Conservation (phyloP, 2,797 vertebrate species). For the Scolopax rusticola region DNA sequence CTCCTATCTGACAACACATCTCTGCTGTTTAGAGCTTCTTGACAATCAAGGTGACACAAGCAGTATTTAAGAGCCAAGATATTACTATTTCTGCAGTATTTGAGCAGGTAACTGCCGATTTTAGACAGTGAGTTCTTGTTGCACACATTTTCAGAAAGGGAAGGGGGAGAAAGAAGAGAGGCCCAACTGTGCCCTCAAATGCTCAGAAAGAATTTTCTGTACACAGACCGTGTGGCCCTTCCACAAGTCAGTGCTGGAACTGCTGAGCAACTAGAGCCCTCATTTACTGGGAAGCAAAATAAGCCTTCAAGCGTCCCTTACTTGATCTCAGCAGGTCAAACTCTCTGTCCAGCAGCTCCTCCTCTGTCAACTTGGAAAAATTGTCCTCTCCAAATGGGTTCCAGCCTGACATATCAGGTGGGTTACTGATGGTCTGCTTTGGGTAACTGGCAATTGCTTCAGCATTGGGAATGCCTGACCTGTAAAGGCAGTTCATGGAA, state of each 20-base stretch:
- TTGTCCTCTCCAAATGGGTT: constrained; percentile 99
- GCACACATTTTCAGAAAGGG: constrained; percentile 13
- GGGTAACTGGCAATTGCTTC: constrained; percentile 79
- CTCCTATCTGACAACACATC: constrained; percentile 39
- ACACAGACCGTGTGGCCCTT: constrained; percentile 34
- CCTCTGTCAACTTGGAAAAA: constrained; percentile 96
- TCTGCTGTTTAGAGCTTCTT: constrained; percentile 40
- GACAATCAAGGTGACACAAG: constrained; percentile 37
- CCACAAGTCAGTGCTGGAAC: constrained; percentile 58
- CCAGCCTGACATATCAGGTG: constrained; percentile 97
- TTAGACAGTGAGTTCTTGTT: constrained; percentile 37
- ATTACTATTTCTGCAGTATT: constrained; percentile 40
- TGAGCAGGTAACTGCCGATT: constrained; percentile 35
- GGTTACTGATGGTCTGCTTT: constrained; percentile 85
- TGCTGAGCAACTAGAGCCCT: constrained; percentile 61
- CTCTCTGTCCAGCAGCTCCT: constrained; percentile 96
- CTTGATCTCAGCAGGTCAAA: constrained; percentile 99
- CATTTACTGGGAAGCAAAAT: constrained; percentile 83
- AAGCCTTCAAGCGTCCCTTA: constrained; percentile 90
- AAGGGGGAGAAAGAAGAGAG: constrained; percentile 30
- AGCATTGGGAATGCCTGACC: constrained; percentile 80
- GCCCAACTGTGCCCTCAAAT: constrained; percentile 78
- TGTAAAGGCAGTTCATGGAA: constrained; percentile 52
- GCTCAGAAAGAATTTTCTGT: constrained; percentile 76
- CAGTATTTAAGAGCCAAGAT: constrained; percentile 27